phyloP scores from a whole-genome alignment of 2,113 vertebrate species.

The Rhipidura dahli region DNA sequence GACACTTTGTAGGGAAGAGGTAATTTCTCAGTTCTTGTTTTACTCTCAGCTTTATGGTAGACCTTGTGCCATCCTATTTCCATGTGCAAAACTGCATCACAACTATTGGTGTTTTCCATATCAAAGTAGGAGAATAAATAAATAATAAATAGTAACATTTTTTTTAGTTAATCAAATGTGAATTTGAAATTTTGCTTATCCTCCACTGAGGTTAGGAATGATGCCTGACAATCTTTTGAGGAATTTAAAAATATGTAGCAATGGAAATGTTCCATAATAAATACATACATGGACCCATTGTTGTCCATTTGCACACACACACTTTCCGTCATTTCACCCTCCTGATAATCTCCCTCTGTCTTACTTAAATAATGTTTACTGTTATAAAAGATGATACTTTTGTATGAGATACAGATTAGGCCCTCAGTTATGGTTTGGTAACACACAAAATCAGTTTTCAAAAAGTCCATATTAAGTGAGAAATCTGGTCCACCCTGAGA shows the following conservation, averaged over 20 bases:
- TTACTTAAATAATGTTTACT: background rate
- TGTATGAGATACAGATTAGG: background rate
- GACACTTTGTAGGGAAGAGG: background rate
- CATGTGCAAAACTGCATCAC: background rate
- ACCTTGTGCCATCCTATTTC: background rate
- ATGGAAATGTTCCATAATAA: background rate
- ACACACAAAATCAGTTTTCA: background rate
- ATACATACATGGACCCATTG: background rate
- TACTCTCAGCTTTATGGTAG: background rate
- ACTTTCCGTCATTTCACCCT: background rate
- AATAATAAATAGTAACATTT: background rate
- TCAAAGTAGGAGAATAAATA: background rate
- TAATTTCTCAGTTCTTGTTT: background rate
- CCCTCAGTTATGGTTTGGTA: background rate
- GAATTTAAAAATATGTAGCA: background rate
- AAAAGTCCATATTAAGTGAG: background rate
- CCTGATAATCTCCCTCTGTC: background rate
- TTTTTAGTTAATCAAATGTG: background rate
- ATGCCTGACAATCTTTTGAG: background rate
- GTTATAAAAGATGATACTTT: background rate
- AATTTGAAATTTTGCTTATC: background rate
- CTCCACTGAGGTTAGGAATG: background rate
- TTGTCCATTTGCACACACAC: fast-evolving
- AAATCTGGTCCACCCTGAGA: background rate
- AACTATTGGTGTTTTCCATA: background rate